Percentiles rank a stretch among this genome's conserved stretches.
These are phyloP conservation scores for Ploceus nigricollis DNA, from an alignment of 2,113 vertebrate species.

Conservation along the genomic window DNA sequence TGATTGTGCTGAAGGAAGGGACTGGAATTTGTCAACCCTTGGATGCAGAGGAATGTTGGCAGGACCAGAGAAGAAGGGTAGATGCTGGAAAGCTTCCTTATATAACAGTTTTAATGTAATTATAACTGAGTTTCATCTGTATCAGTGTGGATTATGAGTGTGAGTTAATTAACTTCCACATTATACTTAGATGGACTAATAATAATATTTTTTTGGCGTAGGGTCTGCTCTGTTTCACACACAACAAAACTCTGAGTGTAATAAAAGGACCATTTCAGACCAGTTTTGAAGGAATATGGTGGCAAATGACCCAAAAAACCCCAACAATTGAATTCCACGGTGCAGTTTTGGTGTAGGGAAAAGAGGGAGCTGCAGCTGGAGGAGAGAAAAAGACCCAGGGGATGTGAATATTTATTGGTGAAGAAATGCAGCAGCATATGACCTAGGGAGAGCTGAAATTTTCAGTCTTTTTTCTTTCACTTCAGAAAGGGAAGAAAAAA, in stretches of 20 bases:
- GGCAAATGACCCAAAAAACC: neutral
- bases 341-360: fast-evolving
- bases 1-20: neutral
- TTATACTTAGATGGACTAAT: neutral
- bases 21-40: neutral
- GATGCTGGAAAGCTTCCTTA: neutral
- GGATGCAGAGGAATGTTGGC: neutral
- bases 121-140: neutral
- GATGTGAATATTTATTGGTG: neutral
- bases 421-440: neutral
- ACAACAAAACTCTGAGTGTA: neutral
- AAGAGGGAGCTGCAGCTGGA: fast-evolving
- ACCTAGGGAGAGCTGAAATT: neutral
- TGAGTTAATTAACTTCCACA: neutral
- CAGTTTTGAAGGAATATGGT: neutral
- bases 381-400: neutral
- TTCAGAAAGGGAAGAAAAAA: neutral
- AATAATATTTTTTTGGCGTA: neutral
- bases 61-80: neutral
- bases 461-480: neutral
- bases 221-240: neutral
- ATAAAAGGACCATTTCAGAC: neutral
- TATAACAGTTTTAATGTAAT: neutral
- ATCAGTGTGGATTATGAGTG: neutral
- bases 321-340: neutral